Evolutionary conservation across 1,140 invertebrate species (phyloP).

Genomic region (Zaprionus lachaisei): DNA sequence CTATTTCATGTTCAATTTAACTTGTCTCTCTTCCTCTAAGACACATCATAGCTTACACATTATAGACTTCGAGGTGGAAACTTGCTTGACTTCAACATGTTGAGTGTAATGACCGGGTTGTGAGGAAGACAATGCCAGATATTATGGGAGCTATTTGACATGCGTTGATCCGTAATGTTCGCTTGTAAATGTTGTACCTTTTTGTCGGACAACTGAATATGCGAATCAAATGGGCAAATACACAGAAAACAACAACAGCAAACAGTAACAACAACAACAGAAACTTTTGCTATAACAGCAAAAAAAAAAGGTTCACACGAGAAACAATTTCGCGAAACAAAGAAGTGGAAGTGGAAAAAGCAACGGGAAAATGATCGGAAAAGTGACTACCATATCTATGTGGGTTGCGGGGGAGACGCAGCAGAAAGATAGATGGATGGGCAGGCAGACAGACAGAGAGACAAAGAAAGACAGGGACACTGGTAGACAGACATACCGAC

Average conservation of each 20-base stretch:
- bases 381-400: not conserved
- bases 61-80: no score
- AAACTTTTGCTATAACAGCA: not conserved
- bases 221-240: slow-evolving; percentile 21
- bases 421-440: not conserved
- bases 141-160: slow-evolving; percentile 39
- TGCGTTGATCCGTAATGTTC: slow-evolving; percentile 35
- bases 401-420: no score
- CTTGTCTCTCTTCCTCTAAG: no score
- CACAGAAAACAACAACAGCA: not conserved
- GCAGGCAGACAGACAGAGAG: no score
- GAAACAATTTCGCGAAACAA: slow-evolving; percentile 57
- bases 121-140: slow-evolving; percentile 17
- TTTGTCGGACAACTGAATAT: slow-evolving; percentile 34
- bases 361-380: not conserved
- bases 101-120: slow-evolving; percentile 29
- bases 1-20: no score
- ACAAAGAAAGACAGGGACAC: no score
- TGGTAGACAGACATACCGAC: no score
- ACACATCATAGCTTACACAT: no score
- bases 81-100: no score
- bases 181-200: slow-evolving; percentile 25
- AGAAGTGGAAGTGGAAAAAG: slow-evolving; percentile 65
- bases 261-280: slow-evolving; percentile 13
- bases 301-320: slow-evolving; percentile 52